Evolutionary conservation across 2,797 vertebrate species (phyloP), one percentile per base, ranked within the genome.

Genomic region (Diglossa cyanea): DNA sequence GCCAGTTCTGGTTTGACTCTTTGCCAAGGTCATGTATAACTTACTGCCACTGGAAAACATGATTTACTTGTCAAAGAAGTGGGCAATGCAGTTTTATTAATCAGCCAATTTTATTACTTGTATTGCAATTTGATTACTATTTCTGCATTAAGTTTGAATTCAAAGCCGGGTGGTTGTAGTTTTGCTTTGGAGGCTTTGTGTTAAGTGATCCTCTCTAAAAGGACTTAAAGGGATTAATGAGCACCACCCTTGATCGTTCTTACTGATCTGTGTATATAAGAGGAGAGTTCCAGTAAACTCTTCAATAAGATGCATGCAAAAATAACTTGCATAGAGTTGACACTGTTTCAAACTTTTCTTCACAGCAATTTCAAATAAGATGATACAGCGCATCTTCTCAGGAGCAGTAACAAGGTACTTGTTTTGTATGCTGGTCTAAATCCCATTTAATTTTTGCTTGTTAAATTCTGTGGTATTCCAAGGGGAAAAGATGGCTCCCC

Each of bases 381-480:
- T 99, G 98, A 99, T 99, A 54, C 99, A 99, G 88, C 98, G 99
- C 78, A 98, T 99, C 96, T 99, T 99, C 97, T 99, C 99, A 4
- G 99, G 99, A 87, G 99, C 99, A 5, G 99, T 99, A 86, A 99
- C 99, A 16, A 98, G 99, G 99, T 99, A 96, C 79, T 80, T 71
- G 7, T 14, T 95, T 66, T 75, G 13, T 78, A 65, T 55, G 33
- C 50, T 73, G 14, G 37, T 55, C 65, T 92, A 81, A 80, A 61
- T 77, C 9, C 1, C 53, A 5, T 48, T 54, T 66, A 55, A 10
- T 51, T 53, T 72, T 88, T 73, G 7, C 42, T 65, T 71, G 11
- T 47, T 81, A 79, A 86, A 42, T 53, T 45, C 10, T 47, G 26
- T 73, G 15, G 19, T 17, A 10, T 35, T 86, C 13, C 17, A 28